These are phyloP conservation scores for Macropus fuliginosus DNA, from an alignment of 2,797 vertebrate species.

Conservation along the genomic window DNA sequence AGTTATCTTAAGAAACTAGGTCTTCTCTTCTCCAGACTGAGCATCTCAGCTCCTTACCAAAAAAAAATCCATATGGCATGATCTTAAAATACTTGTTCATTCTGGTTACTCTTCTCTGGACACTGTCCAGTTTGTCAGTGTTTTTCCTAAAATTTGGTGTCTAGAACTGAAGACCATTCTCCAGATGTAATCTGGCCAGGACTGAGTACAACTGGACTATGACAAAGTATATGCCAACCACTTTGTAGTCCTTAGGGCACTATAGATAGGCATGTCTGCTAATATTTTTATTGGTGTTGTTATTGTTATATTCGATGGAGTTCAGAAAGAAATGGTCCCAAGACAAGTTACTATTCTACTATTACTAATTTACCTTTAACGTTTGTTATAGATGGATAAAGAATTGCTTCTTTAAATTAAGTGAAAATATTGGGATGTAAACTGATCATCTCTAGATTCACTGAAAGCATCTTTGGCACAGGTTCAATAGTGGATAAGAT, in stretches of 20 bases:
- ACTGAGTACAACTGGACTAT: background rate
- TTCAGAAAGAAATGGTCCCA: background rate
- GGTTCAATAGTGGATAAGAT: background rate
- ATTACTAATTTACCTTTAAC: background rate
- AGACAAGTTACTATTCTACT: background rate
- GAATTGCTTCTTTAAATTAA: background rate
- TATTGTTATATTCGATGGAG: background rate
- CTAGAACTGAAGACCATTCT: background rate
- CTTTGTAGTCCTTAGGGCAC: background rate
- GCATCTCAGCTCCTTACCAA: no score
- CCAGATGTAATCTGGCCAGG: background rate
- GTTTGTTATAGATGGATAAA: background rate
- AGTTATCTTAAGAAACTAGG: background rate
- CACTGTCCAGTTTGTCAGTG: background rate
- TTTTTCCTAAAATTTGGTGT: background rate
- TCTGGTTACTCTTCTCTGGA: background rate
- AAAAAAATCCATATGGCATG: background rate
- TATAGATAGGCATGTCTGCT: background rate
- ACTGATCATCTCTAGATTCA: background rate
- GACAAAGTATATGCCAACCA: background rate
- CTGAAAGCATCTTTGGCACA: background rate
- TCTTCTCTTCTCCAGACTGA: background rate
- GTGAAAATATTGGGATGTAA: background rate
- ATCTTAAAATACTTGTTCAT: background rate
- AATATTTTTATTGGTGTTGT: background rate